These are phyloP conservation scores for Rhinoderma darwinii DNA, from an alignment of 2,113 vertebrate genomes.

Conservation along the genomic window DNA sequence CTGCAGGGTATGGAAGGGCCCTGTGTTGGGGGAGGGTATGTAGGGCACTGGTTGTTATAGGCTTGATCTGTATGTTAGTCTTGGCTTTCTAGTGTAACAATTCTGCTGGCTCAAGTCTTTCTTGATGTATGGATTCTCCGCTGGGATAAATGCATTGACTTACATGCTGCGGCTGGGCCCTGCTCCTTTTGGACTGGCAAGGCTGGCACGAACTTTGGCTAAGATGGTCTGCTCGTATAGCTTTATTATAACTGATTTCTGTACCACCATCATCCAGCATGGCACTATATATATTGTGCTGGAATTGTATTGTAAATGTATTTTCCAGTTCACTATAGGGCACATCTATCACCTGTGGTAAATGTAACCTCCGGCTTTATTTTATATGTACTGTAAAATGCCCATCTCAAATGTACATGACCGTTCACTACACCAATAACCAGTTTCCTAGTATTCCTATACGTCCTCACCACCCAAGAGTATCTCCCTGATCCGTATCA, in stretches of 20 bases:
- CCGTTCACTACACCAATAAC: too few relatives aligned
- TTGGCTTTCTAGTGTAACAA: background rate
- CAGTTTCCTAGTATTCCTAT: too few relatives aligned
- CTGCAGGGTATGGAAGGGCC: conserved; percentile 6
- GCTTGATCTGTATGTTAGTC: background rate
- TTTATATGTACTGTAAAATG: too few relatives aligned
- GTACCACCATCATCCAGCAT: background rate
- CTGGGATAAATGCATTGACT: too few relatives aligned
- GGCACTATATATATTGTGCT: background rate
- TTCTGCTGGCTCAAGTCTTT: background rate
- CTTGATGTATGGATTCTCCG: background rate
- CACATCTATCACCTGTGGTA: too few relatives aligned
- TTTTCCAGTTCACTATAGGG: too few relatives aligned
- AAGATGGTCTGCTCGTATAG: background rate
- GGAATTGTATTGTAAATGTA: too few relatives aligned
- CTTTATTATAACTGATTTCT: background rate
- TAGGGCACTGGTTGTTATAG: background rate
- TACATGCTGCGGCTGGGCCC: background rate
- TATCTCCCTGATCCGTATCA: too few relatives aligned
- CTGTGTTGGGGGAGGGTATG: conserved; percentile 21
- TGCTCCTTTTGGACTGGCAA: background rate
- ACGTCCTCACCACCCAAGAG: too few relatives aligned
- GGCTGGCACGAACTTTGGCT: background rate
- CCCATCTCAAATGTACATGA: too few relatives aligned
- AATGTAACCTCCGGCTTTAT: background rate